Conservation (phyloP, 2,888 invertebrate species). For the Leptogaster cylindrica region DNA sequence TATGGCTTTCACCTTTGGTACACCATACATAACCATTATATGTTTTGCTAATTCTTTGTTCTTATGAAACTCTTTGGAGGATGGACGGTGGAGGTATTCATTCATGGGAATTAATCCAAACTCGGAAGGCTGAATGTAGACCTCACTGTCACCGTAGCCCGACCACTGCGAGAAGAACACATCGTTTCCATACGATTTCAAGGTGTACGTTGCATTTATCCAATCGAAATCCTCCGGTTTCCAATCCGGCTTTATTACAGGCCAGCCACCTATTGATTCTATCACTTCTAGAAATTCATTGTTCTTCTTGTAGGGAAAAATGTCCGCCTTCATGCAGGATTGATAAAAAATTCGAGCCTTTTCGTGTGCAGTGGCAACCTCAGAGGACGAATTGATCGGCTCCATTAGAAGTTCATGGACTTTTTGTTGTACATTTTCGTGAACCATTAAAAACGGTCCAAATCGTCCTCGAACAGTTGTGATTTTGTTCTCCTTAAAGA, state of each 20-base stretch:
- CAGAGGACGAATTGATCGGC: background rate
- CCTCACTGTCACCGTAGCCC: background rate
- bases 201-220: background rate
- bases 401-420: background rate
- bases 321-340: conserved; percentile 9
- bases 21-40: conserved; percentile 4
- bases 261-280: conserved; percentile 2
- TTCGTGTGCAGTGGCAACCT: background rate
- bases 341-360: conserved; percentile 11
- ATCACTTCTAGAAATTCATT: background rate
- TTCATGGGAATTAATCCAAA: background rate
- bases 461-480: background rate
- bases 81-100: background rate
- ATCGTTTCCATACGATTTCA: conserved; percentile 11
- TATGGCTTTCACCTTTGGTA: background rate
- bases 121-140: background rate
- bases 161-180: no score
- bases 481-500: background rate
- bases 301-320: background rate
- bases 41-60: background rate
- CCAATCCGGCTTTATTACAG: conserved; percentile 5
- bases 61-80: background rate
- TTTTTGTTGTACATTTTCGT: background rate
- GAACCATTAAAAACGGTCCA: background rate
- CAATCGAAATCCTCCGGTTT: background rate